phyloP scores from a whole-genome alignment of 1,140 invertebrate genomes.

The Drosophila mauritiana region DNA sequence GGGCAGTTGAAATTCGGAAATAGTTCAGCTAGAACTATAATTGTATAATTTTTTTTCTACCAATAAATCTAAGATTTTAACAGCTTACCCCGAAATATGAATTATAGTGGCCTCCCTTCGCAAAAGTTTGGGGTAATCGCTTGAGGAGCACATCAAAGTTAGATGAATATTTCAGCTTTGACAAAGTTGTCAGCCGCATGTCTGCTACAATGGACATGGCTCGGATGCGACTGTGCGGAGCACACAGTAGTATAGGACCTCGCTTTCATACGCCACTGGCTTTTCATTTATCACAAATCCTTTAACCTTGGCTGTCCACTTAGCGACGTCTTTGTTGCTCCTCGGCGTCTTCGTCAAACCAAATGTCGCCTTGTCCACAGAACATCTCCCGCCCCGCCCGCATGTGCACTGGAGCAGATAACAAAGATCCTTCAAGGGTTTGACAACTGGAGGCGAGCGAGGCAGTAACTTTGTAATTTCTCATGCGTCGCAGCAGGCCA shows the following conservation, averaged over 20 bases:
- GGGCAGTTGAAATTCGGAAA: too few species aligned
- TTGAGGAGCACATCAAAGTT: constrained; percentile 32
- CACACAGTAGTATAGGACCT: constrained; percentile 56
- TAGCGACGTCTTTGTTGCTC: constrained; percentile 63
- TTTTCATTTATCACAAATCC: constrained; percentile 82
- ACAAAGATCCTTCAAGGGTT: constrained; percentile 81
- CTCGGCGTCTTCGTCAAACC: constrained; percentile 63
- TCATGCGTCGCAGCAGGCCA: constrained; percentile 54
- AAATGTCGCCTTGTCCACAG: constrained; percentile 54
- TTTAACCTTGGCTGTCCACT: constrained; percentile 77
- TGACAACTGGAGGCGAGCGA: constrained; percentile 72
- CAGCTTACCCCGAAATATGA: too few species aligned
- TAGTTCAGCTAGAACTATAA: too few species aligned
- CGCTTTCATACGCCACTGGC: constrained; percentile 80
- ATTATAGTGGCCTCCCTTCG: too few species aligned
- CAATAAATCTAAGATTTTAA: too few species aligned
- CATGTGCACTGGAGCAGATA: constrained; percentile 75
- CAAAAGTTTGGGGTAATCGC: background rate
- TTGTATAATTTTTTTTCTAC: too few species aligned
- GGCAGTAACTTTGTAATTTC: constrained; percentile 74
- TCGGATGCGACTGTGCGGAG: constrained; percentile 17
- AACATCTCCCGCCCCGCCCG: constrained; percentile 58
- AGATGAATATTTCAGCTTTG: constrained; percentile 45
- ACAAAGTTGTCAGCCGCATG: constrained; percentile 63
- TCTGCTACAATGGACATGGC: constrained; percentile 24